Percentiles rank a stretch among this genome's conserved stretches.
Evolutionary conservation across 2,113 vertebrate species (phyloP).

Genomic region (Phalacrocorax brasilianus): DNA sequence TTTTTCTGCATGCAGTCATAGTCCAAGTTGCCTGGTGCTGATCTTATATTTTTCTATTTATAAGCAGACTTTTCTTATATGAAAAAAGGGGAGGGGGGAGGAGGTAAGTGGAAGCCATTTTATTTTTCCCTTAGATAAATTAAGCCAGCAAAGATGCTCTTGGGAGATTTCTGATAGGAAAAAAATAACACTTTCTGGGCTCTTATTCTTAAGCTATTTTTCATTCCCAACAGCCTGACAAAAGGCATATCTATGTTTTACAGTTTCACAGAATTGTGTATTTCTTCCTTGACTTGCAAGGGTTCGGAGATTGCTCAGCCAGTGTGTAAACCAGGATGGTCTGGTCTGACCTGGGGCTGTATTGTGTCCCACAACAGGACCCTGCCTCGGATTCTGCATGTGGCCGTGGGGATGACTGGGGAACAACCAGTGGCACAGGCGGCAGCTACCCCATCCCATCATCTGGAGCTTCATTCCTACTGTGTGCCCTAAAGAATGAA

Average conservation of each 20-base stretch:
- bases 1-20: not conserved
- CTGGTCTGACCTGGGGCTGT: not conserved
- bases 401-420: rapidly evolving
- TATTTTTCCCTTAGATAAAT: slow-evolving; percentile 25
- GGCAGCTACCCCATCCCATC: not conserved
- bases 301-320: not conserved
- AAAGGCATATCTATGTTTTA: not conserved
- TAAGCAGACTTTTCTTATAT: not conserved
- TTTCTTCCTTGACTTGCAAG: not conserved
- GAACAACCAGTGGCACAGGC: not conserved
- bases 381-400: not conserved
- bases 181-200: not conserved
- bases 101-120: slow-evolving; percentile 30
- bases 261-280: not conserved
- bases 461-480: not conserved
- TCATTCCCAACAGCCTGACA: slow-evolving; percentile 18
- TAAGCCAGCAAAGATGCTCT: slow-evolving; percentile 7
- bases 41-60: not conserved
- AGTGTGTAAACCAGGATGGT: not conserved
- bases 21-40: not conserved
- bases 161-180: not conserved
- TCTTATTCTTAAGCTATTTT: slow-evolving; percentile 17
- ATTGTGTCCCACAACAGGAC: not conserved
- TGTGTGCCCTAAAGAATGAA: not conserved
- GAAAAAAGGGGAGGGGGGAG: not conserved